Base-by-base conservation (phyloP, 1,140 invertebrate genomes). In the Drosophila kohkoa region DNA sequence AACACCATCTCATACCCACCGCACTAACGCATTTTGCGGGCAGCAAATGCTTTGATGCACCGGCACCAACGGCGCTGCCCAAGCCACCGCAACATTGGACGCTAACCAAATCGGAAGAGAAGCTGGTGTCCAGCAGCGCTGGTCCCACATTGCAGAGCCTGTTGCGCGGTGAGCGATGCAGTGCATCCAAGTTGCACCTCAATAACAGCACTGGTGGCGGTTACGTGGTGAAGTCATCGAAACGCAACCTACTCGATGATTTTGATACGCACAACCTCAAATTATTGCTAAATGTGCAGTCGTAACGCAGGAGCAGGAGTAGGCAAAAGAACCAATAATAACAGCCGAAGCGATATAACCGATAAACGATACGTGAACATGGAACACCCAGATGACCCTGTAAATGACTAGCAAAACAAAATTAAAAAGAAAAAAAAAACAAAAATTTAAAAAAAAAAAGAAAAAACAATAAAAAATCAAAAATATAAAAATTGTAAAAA, bases 21-120 rank as follows among this genome's bases (percentile, higher is more conserved):
- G 88, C 88, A 49, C 76, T 91, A 66, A 91, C 92, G 80, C 93
- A 93, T 78, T 95, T 95, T 83, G 95, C 95, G 73, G 94, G 94
- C 65, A 94, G 94, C 64, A 95, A 95, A 79, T 95, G 94, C 79
- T 94, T 93, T 58, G 94, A 95, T 67, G 94, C 94, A 63, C 95
- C 95, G 52, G 93, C 94, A 70, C 94, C 95, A 38, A 94, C 94
- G 52, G 93, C 94, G 66, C 86, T 95, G 73, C 95, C 95, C 63
- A 94, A 93, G 82, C 95, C 95, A 55, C 95, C 95, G 30, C 83
- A 93, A 60, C 94, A 94, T 80, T 95, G 95, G 95, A 94, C 93
- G 13, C 68, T 89, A 11, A 52, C 78, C 51, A 85, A 88, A 60
- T 80, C 81, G 16, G 90, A 89, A 65, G 85, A 89, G 41, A 89